phyloP scores from a whole-genome alignment of 2,888 invertebrate genomes.

The Latrodectus elegans region DNA sequence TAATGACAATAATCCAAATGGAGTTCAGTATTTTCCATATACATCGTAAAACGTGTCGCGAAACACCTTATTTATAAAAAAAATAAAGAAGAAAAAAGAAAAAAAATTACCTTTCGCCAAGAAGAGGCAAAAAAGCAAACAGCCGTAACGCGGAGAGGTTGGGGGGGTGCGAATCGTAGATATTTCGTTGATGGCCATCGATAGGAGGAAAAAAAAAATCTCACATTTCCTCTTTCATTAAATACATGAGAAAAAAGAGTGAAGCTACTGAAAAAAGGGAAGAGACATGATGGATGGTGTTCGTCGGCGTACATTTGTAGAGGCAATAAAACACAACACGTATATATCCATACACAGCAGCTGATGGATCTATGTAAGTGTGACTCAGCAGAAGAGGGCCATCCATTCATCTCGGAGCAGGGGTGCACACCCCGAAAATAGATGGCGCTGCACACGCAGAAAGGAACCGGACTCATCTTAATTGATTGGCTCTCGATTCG shows the following conservation, averaged over 20 bases:
- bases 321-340: slow-evolving; percentile 38
- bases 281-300: neutral
- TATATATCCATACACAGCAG: slow-evolving; percentile 20
- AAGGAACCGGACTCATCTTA: slow-evolving; percentile 17
- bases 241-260: neutral
- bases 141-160: too few relatives aligned
- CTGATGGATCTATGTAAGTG: slow-evolving; percentile 46
- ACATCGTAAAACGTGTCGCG: too few relatives aligned
- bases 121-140: too few relatives aligned
- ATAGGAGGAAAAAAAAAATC: neutral
- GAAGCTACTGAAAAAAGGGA: neutral
- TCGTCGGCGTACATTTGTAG: slow-evolving; percentile 25
- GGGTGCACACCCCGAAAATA: slow-evolving; percentile 19
- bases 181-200: neutral
- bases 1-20: too few relatives aligned
- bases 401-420: slow-evolving; percentile 37
- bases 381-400: slow-evolving; percentile 2
- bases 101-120: too few relatives aligned
- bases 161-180: too few relatives aligned
- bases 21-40: too few relatives aligned
- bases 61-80: too few relatives aligned
- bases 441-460: slow-evolving; percentile 11
- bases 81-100: too few relatives aligned
- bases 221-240: slow-evolving; percentile 8
- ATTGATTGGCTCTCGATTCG: neutral